A percentile compares a stretch with the other conserved stretches of the same genome.
Evolutionary conservation across 1,140 invertebrate genomes (phyloP).

Genomic region (Chironomus striatipennis): DNA sequence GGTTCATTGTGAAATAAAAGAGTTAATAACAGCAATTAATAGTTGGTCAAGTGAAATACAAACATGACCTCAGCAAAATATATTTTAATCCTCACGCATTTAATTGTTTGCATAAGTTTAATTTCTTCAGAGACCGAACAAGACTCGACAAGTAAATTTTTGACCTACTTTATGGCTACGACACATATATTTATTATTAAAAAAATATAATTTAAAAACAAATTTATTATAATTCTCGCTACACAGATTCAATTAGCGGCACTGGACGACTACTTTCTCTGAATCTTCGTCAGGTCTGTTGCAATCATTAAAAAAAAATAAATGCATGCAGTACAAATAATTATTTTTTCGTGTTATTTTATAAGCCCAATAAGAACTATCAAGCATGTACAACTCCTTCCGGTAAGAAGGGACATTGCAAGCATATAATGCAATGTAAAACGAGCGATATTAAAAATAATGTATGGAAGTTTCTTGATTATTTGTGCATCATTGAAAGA

Average conservation of each 20-base stretch:
- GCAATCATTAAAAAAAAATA: too few species aligned
- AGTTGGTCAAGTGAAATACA: too few species aligned
- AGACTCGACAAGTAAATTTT: background rate
- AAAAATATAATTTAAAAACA: background rate
- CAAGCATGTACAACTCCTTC: slow-evolving; percentile 52
- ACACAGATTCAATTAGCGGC: background rate
- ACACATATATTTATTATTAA: too few species aligned
- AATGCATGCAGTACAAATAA: background rate
- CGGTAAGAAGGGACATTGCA: slow-evolving; percentile 52
- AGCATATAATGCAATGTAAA: slow-evolving; percentile 53
- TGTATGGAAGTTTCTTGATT: slow-evolving; percentile 49
- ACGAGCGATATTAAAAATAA: slow-evolving; percentile 48
- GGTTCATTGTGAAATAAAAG: too few species aligned
- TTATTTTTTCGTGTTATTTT: background rate
- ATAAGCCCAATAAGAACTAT: slow-evolving; percentile 41
- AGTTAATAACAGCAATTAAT: too few species aligned
- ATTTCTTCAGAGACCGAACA: background rate
- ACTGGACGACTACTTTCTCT: background rate
- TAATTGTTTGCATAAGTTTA: slow-evolving; percentile 1
- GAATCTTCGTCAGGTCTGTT: slow-evolving; percentile 15
- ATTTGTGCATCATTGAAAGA: slow-evolving; percentile 55
- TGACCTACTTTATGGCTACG: background rate
- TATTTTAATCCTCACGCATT: background rate
- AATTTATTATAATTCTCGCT: background rate
- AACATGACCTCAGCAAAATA: too few species aligned